These are phyloP conservation scores for Zele albiditarsus DNA, from an alignment of 2,888 invertebrate species.

Conservation along the genomic window DNA sequence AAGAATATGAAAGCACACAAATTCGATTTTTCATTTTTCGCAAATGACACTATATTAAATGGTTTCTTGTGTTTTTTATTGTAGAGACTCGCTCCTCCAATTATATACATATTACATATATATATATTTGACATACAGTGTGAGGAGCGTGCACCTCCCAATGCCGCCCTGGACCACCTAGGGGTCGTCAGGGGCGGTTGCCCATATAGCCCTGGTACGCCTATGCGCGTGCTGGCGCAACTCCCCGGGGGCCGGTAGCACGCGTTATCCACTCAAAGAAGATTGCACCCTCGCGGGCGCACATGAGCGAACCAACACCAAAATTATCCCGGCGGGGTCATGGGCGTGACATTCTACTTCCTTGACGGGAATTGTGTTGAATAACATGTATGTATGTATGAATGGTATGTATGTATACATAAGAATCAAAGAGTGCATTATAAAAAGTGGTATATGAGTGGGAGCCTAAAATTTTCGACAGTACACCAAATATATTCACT, in stretches of 20 bases:
- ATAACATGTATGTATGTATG: conserved; percentile 23
- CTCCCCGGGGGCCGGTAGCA: conserved; percentile 52
- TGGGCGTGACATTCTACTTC: conserved; percentile 57
- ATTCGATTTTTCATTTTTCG: background rate
- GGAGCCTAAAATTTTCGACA: background rate
- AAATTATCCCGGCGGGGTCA: conserved; percentile 65
- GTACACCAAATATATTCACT: too few species aligned
- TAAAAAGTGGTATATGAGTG: background rate
- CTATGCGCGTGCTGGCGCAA: conserved; percentile 67
- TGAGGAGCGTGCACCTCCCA: conserved; percentile 65
- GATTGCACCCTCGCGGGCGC: conserved; percentile 52
- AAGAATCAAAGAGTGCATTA: conserved; percentile 1
- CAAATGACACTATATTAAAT: too few species aligned
- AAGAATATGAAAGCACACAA: background rate
- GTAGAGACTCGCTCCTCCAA: too few species aligned
- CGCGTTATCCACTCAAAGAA: conserved; percentile 56
- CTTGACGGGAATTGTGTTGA: conserved; percentile 12
- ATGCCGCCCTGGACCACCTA: conserved; percentile 72
- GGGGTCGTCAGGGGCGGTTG: conserved; percentile 71
- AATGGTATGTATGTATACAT: background rate
- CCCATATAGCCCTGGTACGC: conserved; percentile 55
- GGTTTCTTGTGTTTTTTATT: too few species aligned
- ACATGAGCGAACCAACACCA: conserved; percentile 51
- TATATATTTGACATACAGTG: background rate
- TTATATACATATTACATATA: conserved; percentile 10